phyloP scores from a whole-genome alignment of 2,888 invertebrate species.

The Emmelina monodactyla region DNA sequence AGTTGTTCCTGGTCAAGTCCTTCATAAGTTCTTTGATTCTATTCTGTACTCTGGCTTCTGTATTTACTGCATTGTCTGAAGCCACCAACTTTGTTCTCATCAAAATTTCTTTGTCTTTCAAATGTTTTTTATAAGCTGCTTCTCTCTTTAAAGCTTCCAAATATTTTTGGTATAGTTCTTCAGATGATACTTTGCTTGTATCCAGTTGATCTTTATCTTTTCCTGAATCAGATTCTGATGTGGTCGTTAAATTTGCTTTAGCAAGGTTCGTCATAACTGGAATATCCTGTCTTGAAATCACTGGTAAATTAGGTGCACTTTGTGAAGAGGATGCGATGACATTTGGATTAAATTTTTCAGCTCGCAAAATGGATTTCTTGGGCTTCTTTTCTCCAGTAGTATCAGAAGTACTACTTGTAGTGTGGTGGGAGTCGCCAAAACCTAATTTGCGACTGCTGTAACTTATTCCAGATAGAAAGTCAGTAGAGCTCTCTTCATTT shows the following conservation, averaged over 20 bases:
- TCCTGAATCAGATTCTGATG: constrained; percentile 46
- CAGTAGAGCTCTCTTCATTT: constrained; percentile 61
- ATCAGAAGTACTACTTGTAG: constrained; percentile 51
- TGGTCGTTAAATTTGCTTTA: constrained; percentile 26
- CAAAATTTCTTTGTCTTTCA: constrained; percentile 47
- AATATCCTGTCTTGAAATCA: constrained; percentile 29
- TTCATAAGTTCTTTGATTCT: constrained; percentile 44
- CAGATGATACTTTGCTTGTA: constrained; percentile 41
- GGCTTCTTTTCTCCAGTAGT: constrained; percentile 31
- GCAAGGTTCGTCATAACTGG: constrained; percentile 20
- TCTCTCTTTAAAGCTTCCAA: constrained; percentile 44
- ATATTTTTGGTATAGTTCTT: constrained; percentile 48
- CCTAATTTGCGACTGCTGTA: constrained; percentile 33
- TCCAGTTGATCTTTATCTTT: constrained; percentile 38
- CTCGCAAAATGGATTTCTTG: constrained; percentile 49
- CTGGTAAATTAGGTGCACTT: constrained; percentile 48
- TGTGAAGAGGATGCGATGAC: constrained; percentile 47
- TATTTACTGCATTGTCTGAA: constrained; percentile 33
- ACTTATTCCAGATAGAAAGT: constrained; percentile 54
- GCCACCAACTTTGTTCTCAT: constrained; percentile 44
- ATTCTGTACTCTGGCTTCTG: constrained; percentile 22
- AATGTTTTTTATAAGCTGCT: constrained; percentile 40
- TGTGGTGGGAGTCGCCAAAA: constrained; percentile 23
- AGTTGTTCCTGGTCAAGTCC: constrained; percentile 51
- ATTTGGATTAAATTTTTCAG: constrained; percentile 41